Base-by-base conservation (phyloP, 2,888 invertebrate genomes). In the Xanthostigma xanthostigma region DNA sequence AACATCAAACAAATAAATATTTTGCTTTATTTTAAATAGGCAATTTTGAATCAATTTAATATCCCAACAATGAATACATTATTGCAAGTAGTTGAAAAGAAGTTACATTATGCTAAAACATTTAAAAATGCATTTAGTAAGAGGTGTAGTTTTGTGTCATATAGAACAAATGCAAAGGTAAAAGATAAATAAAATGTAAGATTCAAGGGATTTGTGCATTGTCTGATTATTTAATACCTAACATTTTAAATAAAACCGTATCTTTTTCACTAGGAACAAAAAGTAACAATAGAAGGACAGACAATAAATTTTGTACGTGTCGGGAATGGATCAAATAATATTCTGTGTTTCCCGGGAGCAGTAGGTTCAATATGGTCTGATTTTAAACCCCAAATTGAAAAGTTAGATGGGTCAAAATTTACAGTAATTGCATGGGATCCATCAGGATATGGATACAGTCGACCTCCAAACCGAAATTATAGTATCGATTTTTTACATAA, bases 371-470 rank as follows among this genome's bases (percentile, higher is more conserved):
- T 82, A 46, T 84, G 82, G 80, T 85, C 84, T 0, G 89, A 92
- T 64, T 92, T 90, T 59, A 78, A 75, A 54, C 83, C 85, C 0
- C 87, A 87, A 66, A 70, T 87, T 9, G 77, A 82, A 56, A 72
- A 78, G 49, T 66, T 88, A 36, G 69, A 81, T 60, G 66, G 64
- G 52, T 65, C 72, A 2, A 74, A 78, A 58, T 77, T 82, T 54
- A 81, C 79, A 1, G 54, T 83, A 33, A 64, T 83, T 9, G 84
- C 76, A 0, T 87, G 84, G 85, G 92, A 93, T 65, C 90, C 91
- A 0, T 84, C 87, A 1, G 92, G 92, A 0, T 91, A 88, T 68
- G 92, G 92, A 1, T 77, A 78, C 51, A 90, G 89, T 51, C 73
- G 82, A 53, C 91, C 90, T 0, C 89, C 89, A 0, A 69, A 77